A percentile compares a stretch with the other conserved stretches of the same genome.
Evolutionary conservation across 2,113 vertebrate species (phyloP).

Genomic region (Ictalurus furcatus): DNA sequence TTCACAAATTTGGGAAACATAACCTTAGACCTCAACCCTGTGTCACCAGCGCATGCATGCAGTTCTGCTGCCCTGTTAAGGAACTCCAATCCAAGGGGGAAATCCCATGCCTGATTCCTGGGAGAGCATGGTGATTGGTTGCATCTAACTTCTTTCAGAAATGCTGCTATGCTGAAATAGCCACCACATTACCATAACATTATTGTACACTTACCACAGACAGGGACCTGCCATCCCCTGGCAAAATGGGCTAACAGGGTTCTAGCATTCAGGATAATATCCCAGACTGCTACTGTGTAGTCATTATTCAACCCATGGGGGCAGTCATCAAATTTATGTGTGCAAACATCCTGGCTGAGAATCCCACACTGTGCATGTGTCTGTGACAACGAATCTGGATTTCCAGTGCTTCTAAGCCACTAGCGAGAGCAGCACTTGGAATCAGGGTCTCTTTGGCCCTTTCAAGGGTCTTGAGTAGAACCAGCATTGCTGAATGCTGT

Average conservation of each 20-base stretch:
- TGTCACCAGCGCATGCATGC: neutral
- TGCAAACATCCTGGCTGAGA: neutral
- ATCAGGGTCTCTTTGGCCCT: neutral
- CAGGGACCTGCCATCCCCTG: too few species aligned
- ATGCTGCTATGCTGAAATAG: neutral
- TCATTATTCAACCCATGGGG: neutral
- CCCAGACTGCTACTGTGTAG: neutral
- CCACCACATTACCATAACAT: too few species aligned
- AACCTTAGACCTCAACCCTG: neutral
- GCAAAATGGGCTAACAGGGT: neutral
- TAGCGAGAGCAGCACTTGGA: neutral
- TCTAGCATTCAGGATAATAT: neutral
- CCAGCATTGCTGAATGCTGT: neutral
- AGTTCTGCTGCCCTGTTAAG: neutral
- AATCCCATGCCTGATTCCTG: neutral
- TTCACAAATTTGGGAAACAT: neutral
- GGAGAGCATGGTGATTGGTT: neutral
- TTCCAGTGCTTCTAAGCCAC: neutral
- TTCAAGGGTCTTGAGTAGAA: neutral
- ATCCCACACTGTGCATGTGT: neutral
- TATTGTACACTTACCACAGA: too few species aligned
- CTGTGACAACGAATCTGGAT: too few species aligned
- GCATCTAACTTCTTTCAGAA: neutral
- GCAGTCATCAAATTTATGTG: neutral
- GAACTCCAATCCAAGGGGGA: neutral